These are phyloP conservation scores for Oncorhynchus mykiss DNA, from an alignment of 2,113 vertebrate genomes.

Conservation along the genomic window DNA sequence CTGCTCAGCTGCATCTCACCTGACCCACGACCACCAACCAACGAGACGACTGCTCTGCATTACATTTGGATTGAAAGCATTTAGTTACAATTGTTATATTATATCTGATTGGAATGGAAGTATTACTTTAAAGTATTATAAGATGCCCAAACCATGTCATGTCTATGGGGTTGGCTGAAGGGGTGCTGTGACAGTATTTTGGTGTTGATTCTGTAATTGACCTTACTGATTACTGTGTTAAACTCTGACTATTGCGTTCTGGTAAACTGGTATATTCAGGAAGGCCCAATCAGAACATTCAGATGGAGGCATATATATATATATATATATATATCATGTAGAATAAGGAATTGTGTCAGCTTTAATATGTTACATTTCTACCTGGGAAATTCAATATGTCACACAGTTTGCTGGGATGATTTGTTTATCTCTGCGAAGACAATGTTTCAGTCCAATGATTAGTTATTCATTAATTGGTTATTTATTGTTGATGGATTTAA, in stretches of 20 bases:
- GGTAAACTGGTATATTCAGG: not conserved
- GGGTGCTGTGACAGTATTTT: not conserved
- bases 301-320: no score
- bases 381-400: not conserved
- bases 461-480: not conserved
- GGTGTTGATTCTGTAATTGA: conserved; percentile 28
- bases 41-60: conserved; percentile 47
- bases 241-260: conserved; percentile 30
- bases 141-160: no score
- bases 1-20: conserved; percentile 46
- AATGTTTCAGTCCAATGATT: not conserved
- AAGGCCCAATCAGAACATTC: not conserved
- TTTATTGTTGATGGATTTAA: not conserved
- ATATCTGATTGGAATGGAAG: not conserved
- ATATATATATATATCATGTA: not conserved
- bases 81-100: conserved; percentile 37
- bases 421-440: not conserved
- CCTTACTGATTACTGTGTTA: conserved; percentile 21
- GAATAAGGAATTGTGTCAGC: not conserved
- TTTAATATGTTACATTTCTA: not conserved
- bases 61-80: conserved; percentile 22
- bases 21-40: conserved; percentile 36
- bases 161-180: not conserved
- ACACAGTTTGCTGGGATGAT: not conserved
- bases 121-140: not conserved